phyloP scores from a whole-genome alignment of 2,797 vertebrate genomes.

The Rhinella marina region DNA sequence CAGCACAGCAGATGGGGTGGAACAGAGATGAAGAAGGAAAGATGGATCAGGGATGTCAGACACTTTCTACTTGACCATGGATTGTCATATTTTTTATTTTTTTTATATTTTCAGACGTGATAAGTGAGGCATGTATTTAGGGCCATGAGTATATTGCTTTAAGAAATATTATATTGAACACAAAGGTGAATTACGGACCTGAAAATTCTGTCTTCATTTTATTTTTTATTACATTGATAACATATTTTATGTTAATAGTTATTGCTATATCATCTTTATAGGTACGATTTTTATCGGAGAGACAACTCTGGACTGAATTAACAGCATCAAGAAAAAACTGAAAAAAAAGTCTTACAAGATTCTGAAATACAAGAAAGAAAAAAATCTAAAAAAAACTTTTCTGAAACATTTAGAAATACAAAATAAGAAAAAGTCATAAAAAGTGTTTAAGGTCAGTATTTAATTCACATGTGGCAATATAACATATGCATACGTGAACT shows the following conservation, averaged over 20 bases:
- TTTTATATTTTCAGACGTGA: constrained; percentile 10
- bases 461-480: too few species aligned
- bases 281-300: too few species aligned
- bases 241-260: too few species aligned
- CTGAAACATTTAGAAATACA: too few species aligned
- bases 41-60: constrained; percentile 30
- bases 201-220: too few species aligned
- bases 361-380: too few species aligned
- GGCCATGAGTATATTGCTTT: background rate
- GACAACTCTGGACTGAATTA: background rate
- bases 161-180: background rate
- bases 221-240: too few species aligned
- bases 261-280: too few species aligned
- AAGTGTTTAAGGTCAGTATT: background rate
- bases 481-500: too few species aligned
- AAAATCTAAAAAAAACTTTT: too few species aligned
- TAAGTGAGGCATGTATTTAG: background rate
- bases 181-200: background rate
- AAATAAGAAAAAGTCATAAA: background rate
- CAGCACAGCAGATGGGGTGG: constrained; percentile 49
- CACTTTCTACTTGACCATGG: constrained; percentile 15
- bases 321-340: background rate
- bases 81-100: constrained; percentile 17
- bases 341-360: background rate
- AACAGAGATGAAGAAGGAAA: constrained; percentile 22